Percentiles rank a stretch among this genome's conserved stretches.
phyloP scores from a whole-genome alignment of 2,888 invertebrate genomes.

The Anoplius nigerrimus region DNA sequence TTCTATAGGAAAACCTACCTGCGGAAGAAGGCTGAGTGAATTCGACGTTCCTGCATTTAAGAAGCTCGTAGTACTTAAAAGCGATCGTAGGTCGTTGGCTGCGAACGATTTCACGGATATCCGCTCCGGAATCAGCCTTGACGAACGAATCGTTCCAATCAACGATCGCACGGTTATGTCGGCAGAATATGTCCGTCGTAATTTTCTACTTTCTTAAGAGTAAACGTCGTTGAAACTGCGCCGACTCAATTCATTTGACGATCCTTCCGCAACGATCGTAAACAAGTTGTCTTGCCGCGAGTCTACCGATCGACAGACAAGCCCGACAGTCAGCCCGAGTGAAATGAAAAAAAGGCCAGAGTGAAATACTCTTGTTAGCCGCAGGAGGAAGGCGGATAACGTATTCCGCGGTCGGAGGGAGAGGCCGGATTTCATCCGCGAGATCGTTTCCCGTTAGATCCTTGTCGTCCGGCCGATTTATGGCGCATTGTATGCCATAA shows the following conservation, averaged over 20 bases:
- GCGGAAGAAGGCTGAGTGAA: constrained; percentile 54
- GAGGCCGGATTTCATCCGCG: constrained; percentile 36
- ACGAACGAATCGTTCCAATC: neutral
- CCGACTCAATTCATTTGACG: too few species aligned
- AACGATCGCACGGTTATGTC: too few species aligned
- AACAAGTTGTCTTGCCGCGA: too few species aligned
- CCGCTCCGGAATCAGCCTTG: neutral
- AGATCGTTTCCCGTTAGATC: constrained; percentile 31
- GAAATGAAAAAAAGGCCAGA: too few species aligned
- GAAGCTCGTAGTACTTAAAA: too few species aligned
- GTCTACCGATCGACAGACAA: too few species aligned
- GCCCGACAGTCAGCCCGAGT: too few species aligned
- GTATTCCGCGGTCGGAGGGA: constrained; percentile 22
- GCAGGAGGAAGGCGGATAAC: constrained; percentile 18
- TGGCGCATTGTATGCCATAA: constrained; percentile 33
- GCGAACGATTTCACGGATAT: too few species aligned
- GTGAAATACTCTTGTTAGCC: constrained; percentile 4
- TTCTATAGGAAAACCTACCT: constrained; percentile 81
- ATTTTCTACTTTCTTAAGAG: constrained; percentile 56
- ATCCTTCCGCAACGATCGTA: too few species aligned
- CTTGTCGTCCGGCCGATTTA: constrained; percentile 14
- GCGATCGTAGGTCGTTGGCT: too few species aligned
- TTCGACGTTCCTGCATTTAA: too few species aligned
- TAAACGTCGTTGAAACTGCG: constrained; percentile 24
- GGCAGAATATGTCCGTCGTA: neutral